A percentile compares a stretch with the other conserved stretches of the same genome.
These are phyloP conservation scores for Hirtodrosophila alboralis DNA, from an alignment of 2,888 invertebrate species.

Conservation along the genomic window DNA sequence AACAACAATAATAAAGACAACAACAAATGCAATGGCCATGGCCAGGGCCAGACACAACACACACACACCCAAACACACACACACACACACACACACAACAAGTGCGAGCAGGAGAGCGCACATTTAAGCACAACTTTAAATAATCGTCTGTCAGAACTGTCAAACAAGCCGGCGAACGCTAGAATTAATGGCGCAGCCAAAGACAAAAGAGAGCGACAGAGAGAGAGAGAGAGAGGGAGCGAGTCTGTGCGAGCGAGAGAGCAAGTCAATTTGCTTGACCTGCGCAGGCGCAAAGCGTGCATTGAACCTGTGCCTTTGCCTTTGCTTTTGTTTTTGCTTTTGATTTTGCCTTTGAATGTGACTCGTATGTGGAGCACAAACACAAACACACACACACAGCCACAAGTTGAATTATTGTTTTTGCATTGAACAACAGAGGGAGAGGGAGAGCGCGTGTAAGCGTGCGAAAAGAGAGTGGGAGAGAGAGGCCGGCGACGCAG, in stretches of 20 bases:
- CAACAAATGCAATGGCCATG: constrained; percentile 49
- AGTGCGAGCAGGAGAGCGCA: constrained; percentile 36
- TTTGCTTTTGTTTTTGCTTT: constrained; percentile 19
- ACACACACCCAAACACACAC: constrained; percentile 12
- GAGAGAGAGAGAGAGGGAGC: constrained; percentile 11
- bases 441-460: not conserved
- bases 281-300: constrained; percentile 80
- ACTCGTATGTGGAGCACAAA: constrained; percentile 71
- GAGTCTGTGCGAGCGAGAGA: no score
- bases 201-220: constrained; percentile 28
- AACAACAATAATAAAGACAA: not conserved
- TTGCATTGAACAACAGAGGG: constrained; percentile 41
- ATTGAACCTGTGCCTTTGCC: constrained; percentile 69
- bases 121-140: constrained; percentile 84
- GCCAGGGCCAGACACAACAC: constrained; percentile 41
- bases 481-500: constrained; percentile 53
- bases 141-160: constrained; percentile 85
- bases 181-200: constrained; percentile 82
- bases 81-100: constrained; percentile 11
- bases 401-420: constrained; percentile 76
- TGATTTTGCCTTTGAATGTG: constrained; percentile 3
- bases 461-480: not conserved
- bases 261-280: constrained; percentile 66
- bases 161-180: constrained; percentile 84
- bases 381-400: constrained; percentile 36